A percentile compares a stretch with the other conserved stretches of the same genome.
Conservation (phyloP, 2,113 vertebrate genomes). For the Neomonachus schauinslandi region DNA sequence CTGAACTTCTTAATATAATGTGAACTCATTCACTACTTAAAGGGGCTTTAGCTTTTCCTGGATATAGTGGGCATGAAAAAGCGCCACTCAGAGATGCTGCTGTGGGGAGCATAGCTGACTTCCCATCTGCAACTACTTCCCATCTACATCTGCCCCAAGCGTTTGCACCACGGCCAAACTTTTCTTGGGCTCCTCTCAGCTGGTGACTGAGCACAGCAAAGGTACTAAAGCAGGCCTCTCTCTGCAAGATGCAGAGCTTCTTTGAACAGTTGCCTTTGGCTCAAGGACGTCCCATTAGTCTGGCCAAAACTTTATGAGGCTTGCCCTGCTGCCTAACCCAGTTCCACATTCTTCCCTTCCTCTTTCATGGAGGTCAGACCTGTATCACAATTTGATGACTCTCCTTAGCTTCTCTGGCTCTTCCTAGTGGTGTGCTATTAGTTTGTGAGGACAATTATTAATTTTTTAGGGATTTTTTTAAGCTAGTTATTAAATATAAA, state of each 20-base stretch:
- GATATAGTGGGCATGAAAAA: background rate
- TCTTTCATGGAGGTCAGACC: background rate
- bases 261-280: background rate
- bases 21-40: background rate
- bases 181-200: too few species aligned
- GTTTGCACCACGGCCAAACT: background rate
- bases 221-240: background rate
- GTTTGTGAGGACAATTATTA: too few species aligned
- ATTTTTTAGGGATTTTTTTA: background rate
- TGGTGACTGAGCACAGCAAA: background rate
- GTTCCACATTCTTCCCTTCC: background rate
- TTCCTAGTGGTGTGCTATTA: too few species aligned
- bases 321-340: background rate
- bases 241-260: background rate
- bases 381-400: background rate
- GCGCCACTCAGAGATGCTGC: background rate
- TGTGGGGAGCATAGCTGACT: background rate
- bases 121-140: background rate
- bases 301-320: background rate
- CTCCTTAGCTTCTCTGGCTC: background rate
- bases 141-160: background rate
- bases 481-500: background rate
- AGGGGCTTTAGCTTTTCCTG: background rate
- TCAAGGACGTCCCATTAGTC: background rate
- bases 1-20: background rate